phyloP scores from a whole-genome alignment of 2,113 vertebrate genomes.

The Spilogale gracilis region DNA sequence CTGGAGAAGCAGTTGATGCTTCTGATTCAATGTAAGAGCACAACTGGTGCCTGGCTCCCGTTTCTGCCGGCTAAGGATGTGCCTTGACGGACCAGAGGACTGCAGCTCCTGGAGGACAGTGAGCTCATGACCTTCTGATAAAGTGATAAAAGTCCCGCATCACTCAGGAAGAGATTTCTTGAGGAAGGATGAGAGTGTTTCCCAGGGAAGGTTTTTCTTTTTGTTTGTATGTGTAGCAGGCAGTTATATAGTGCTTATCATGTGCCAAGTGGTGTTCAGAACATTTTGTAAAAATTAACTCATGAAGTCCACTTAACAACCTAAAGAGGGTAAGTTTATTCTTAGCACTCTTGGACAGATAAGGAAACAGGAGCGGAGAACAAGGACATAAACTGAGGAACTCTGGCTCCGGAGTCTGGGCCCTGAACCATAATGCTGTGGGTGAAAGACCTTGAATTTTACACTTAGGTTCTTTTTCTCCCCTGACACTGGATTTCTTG shows the following conservation, averaged over 20 bases:
- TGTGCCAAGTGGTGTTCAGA: not conserved
- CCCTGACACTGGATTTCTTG: not conserved
- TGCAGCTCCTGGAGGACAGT: not conserved
- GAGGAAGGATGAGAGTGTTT: not conserved
- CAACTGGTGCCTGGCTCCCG: not conserved
- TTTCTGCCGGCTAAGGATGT: not conserved
- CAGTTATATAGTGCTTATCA: not conserved
- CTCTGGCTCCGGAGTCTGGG: not conserved
- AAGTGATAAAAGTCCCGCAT: not conserved
- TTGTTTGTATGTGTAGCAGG: not conserved
- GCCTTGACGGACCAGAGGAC: not conserved
- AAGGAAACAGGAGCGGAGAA: not conserved
- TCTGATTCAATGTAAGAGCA: not conserved
- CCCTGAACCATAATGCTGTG: no score
- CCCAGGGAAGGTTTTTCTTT: constrained; percentile 42
- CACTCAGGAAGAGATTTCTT: not conserved
- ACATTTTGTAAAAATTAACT: constrained; percentile 35
- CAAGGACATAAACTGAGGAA: not conserved
- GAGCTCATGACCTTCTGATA: not conserved
- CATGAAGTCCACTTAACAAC: not conserved
- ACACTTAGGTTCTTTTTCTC: not conserved
- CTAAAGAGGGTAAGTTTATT: not conserved
- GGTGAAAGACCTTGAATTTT: not conserved
- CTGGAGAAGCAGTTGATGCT: not conserved
- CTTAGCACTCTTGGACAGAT: not conserved